phyloP scores from a whole-genome alignment of 2,797 vertebrate genomes.

The Pteronotus mesoamericanus region DNA sequence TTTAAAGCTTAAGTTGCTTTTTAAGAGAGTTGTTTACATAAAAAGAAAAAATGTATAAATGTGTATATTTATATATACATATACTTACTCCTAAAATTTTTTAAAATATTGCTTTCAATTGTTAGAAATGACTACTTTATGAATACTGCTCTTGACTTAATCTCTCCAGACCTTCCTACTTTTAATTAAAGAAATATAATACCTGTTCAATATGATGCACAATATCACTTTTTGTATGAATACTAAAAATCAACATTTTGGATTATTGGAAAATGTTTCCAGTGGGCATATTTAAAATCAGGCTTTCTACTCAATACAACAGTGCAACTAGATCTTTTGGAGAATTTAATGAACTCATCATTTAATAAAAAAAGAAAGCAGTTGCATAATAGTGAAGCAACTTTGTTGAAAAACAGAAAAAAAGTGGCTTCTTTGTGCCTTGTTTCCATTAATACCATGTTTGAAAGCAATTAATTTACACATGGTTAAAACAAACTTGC shows the following conservation, averaged over 20 bases:
- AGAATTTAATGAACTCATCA: not conserved
- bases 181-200: conserved; percentile 10
- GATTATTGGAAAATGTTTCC: not conserved
- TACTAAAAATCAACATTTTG: not conserved
- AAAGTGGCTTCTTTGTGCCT: not conserved
- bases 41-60: not conserved
- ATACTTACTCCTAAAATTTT: not conserved
- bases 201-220: not conserved
- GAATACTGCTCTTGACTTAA: not conserved
- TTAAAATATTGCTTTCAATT: not conserved
- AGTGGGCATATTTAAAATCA: not conserved
- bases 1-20: not conserved
- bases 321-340: not conserved
- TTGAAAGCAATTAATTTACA: conserved; percentile 13
- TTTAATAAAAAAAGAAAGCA: conserved; percentile 9
- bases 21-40: not conserved
- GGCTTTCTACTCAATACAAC: not conserved
- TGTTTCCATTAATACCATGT: not conserved
- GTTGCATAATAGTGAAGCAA: not conserved
- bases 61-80: not conserved
- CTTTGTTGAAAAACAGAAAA: not conserved
- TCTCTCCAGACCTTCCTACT: not conserved
- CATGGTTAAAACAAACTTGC: not conserved
- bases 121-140: not conserved
- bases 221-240: not conserved